phyloP scores from a whole-genome alignment of 2,888 invertebrate species.

The Drosophila paracracens region DNA sequence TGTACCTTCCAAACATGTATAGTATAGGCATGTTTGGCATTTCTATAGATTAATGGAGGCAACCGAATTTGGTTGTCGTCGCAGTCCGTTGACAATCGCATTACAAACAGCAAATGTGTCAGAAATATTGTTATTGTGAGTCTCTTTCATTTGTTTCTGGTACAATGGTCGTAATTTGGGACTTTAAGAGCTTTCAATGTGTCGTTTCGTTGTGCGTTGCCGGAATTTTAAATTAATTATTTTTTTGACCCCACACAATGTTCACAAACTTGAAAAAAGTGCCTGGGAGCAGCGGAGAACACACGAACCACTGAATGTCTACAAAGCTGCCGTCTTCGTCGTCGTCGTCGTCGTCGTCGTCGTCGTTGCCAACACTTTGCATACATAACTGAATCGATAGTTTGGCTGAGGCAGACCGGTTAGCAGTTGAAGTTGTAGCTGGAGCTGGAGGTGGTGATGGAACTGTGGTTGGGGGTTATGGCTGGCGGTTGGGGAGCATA shows the following conservation, averaged over 20 bases:
- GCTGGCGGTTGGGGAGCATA: background rate
- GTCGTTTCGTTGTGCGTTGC: conserved; percentile 74
- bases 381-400: conserved; percentile 62
- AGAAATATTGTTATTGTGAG: conserved; percentile 72
- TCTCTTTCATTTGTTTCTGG: conserved; percentile 71
- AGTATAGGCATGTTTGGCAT: conserved; percentile 45
- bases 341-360: conserved; percentile 1
- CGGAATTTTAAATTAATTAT: conserved; percentile 80
- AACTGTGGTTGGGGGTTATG: background rate
- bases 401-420: conserved; percentile 48
- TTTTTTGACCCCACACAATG: conserved; percentile 79
- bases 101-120: conserved; percentile 76
- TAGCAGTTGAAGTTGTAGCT: conserved; percentile 5
- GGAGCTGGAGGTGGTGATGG: background rate
- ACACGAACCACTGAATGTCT: conserved; percentile 33
- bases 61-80: conserved; percentile 66
- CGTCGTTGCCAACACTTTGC: conserved; percentile 49
- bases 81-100: conserved; percentile 67
- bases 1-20: background rate
- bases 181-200: conserved; percentile 81
- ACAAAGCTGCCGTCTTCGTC: conserved; percentile 47
- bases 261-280: conserved; percentile 31
- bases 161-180: conserved; percentile 80
- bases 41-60: conserved; percentile 49
- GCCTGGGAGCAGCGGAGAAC: conserved; percentile 30